Base-by-base conservation (phyloP, 1,140 invertebrate species). In the Drosophila prosaltans region DNA sequence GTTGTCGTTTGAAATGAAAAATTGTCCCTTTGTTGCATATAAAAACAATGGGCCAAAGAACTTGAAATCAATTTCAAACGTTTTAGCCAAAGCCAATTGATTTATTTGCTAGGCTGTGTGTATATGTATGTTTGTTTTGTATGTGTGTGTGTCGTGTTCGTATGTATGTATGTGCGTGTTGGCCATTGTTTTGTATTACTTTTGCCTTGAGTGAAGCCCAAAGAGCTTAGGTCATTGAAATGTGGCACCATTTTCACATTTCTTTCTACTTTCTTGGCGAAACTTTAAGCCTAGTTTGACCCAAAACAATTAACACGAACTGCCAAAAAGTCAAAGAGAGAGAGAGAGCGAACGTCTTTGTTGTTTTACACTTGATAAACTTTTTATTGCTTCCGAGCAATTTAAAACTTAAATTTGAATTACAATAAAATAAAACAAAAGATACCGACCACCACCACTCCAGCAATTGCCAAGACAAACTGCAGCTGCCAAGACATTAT, bases 361-460 rank as follows among this genome's bases (percentile, higher is more conserved):
- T 65, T 16, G 64, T 59, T 64, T 70, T 71, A 66, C 86, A 90
- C 86, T 86, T 90, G 86, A 90, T 81, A 80, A 86, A 90, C 74
- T 86, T 90, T 90, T 90, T 90, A 90, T 90, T 77, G 79, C 78
- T 90, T 90, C 82, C 86, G 78, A 86, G 78, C 86, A 83, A 90
- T 90, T 90, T 85, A 85, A 90, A 86, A 76, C 72, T 81, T 82
- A 71, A 73, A 72, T 72, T 72, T 72, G 70, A 90, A 76, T 82
- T 71, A 75, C 65, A 78, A 75, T 77, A 72, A 76, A 76, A 69
- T 41, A 61, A 64, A 59, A 64, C 10, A 26, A 26, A 21, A 61
- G 71, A 55, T 30, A 57, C 28, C n/a, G 41, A 65, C 7, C 3
- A 24, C n/a, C n/a, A 59, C 58, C 65, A 40, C 5, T 16, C 39